Conservation (phyloP, 2,113 vertebrate species). For the Balaeniceps rex region DNA sequence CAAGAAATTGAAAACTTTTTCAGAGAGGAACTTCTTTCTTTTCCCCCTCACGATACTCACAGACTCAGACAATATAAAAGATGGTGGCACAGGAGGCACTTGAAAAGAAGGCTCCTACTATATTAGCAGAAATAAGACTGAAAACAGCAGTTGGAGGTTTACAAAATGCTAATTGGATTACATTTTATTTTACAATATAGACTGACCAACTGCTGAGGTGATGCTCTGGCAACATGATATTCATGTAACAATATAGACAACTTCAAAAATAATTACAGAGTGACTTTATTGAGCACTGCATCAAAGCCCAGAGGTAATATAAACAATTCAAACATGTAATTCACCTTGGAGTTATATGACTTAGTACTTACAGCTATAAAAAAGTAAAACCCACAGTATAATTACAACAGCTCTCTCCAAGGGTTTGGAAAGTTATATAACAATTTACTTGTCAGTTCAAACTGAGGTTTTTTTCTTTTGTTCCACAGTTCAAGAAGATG, state of each 20-base stretch:
- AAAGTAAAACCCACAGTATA: not conserved
- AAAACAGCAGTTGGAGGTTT: not conserved
- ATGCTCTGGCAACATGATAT: not conserved
- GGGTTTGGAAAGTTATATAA: not conserved
- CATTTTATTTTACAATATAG: not conserved
- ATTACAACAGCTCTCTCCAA: not conserved
- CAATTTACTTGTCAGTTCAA: not conserved
- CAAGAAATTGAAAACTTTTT: not conserved
- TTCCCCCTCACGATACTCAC: not conserved
- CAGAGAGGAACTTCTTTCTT: not conserved
- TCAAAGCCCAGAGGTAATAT: not conserved
- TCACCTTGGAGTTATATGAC: not conserved
- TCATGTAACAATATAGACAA: not conserved
- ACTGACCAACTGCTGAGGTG: not conserved
- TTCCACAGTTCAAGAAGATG: not conserved
- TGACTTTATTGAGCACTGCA: not conserved
- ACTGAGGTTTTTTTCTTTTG: not conserved
- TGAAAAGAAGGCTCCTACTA: not conserved
- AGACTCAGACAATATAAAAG: not conserved
- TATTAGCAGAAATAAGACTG: not conserved
- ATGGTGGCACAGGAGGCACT: not conserved
- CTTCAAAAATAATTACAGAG: not conserved
- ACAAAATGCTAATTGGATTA: not conserved
- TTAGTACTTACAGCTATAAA: not conserved
- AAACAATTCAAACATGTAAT: not conserved